phyloP scores from a whole-genome alignment of 1,140 invertebrate genomes.

The Bombus consobrinus region DNA sequence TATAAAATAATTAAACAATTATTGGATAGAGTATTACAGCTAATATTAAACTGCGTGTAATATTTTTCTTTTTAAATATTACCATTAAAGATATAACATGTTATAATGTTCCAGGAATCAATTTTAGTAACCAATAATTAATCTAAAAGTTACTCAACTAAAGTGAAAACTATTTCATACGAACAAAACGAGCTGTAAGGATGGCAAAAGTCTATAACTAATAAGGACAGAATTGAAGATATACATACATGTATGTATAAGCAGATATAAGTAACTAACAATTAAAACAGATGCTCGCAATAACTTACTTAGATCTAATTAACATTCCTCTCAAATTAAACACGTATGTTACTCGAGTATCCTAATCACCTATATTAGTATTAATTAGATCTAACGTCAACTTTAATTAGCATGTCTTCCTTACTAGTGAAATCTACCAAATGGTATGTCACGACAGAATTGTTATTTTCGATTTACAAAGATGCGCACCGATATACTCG shows the following conservation, averaged over 20 bases:
- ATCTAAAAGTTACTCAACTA: not conserved
- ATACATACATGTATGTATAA: not conserved
- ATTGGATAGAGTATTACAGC: not conserved
- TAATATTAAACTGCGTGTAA: not conserved
- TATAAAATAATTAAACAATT: no score
- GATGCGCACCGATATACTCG: no score
- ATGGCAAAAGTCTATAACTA: not conserved
- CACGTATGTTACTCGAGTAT: not conserved
- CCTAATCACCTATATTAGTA: conserved; percentile 25
- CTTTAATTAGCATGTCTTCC: conserved; percentile 34
- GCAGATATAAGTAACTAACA: no score
- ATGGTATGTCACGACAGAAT: not conserved
- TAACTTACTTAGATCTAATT: conserved; percentile 41
- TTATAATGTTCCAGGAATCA: not conserved
- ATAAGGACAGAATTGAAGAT: not conserved
- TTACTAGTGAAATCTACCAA: conserved; percentile 1
- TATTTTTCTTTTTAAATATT: not conserved
- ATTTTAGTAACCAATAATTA: not conserved
- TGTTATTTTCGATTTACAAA: not conserved
- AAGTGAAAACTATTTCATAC: not conserved
- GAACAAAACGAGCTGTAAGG: not conserved
- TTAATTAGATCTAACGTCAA: conserved; percentile 36
- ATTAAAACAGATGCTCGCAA: conserved; percentile 3
- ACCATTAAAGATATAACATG: not conserved
- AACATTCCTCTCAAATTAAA: conserved; percentile 23